A percentile compares a stretch with the other conserved stretches of the same genome.
phyloP scores from a whole-genome alignment of 2,113 vertebrate genomes.

The Apistogramma diplotaenia region DNA sequence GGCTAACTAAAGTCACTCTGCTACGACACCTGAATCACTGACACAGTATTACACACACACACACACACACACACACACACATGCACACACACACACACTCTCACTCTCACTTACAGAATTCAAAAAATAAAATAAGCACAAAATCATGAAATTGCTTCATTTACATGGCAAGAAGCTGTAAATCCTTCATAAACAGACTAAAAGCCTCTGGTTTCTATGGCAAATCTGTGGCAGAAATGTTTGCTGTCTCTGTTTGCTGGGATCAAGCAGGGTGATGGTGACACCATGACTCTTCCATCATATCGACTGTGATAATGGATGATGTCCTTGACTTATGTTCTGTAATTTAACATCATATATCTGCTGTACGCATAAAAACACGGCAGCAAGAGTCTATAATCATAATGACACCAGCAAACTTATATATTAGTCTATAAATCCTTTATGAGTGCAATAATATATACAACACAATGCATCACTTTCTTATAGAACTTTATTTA shows the following conservation, averaged over 20 bases:
- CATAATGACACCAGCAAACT: background rate
- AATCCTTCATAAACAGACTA: background rate
- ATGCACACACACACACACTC: background rate
- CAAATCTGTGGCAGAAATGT: background rate
- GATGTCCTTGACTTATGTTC: background rate
- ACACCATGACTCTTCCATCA: background rate
- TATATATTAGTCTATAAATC: too few species aligned
- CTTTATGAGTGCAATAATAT: too few species aligned
- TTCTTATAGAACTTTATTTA: background rate
- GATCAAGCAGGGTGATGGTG: background rate
- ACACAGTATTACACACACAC: background rate
- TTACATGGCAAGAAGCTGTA: background rate
- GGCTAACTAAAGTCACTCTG: constrained; percentile 73
- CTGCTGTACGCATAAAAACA: background rate
- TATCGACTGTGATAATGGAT: background rate
- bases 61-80: too few species aligned
- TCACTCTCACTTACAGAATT: background rate
- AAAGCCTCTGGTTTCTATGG: background rate
- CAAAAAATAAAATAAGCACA: background rate
- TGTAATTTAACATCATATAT: background rate
- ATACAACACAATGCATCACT: background rate
- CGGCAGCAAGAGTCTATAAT: background rate
- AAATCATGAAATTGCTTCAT: background rate
- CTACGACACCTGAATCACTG: constrained; percentile 67
- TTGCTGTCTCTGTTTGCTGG: background rate